phyloP scores from a whole-genome alignment of 2,113 vertebrate species.

The Odocoileus virginianus region DNA sequence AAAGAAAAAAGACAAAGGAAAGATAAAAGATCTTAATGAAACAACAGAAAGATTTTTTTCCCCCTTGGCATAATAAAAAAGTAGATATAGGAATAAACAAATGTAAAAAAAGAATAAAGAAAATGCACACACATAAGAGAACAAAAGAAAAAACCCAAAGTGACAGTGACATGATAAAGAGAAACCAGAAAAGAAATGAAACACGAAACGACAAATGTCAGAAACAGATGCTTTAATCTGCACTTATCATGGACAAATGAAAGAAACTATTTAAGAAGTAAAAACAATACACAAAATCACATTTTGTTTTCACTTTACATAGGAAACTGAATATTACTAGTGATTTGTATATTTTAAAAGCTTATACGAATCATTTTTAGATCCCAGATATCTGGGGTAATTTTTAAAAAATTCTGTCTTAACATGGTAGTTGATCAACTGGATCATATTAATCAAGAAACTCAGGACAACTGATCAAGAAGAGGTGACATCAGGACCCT shows the following conservation, averaged over 20 bases:
- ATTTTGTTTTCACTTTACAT: background rate
- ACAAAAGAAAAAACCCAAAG: conserved; percentile 31
- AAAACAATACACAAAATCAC: background rate
- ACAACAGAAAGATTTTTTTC: background rate
- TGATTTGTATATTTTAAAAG: background rate
- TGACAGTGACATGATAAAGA: conserved; percentile 23
- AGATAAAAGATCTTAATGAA: conserved; percentile 16
- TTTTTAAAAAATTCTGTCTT: background rate
- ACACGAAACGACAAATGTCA: background rate
- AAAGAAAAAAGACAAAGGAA: conserved; percentile 12
- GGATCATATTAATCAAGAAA: background rate
- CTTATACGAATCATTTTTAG: background rate
- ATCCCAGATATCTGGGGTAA: background rate
- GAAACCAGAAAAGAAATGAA: background rate
- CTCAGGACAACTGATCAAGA: background rate
- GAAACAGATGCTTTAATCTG: background rate
- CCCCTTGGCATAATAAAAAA: background rate
- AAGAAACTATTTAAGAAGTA: background rate
- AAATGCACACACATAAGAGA: conserved; percentile 18
- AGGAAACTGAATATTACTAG: background rate
- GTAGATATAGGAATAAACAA: background rate
- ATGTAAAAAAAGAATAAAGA: conserved; percentile 12
- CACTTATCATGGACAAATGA: background rate
- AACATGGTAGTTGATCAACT: background rate
- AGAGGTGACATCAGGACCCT: background rate